Conservation (phyloP, 2,888 invertebrate species). For the Clitarchus hookeri region DNA sequence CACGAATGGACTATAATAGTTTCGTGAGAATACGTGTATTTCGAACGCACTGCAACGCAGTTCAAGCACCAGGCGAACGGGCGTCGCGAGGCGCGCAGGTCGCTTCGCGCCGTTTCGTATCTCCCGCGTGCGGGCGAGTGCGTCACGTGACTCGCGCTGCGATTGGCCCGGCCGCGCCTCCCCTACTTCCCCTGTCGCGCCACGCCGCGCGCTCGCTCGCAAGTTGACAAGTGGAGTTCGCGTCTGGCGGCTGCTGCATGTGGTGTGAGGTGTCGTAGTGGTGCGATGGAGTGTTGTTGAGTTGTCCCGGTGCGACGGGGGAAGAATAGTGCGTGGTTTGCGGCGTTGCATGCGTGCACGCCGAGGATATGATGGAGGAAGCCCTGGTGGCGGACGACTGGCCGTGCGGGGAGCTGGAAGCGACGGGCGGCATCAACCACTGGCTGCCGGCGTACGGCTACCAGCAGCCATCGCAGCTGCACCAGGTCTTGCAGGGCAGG, state of each 20-base stretch:
- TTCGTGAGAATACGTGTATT: too few relatives aligned
- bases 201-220: neutral
- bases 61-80: too few relatives aligned
- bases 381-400: conserved; percentile 65
- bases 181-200: neutral
- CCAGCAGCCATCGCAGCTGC: conserved; percentile 67
- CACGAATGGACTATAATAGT: too few relatives aligned
- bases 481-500: conserved; percentile 53
- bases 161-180: neutral
- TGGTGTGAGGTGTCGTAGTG: neutral
- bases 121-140: neutral
- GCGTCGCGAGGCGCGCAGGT: too few relatives aligned
- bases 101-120: neutral
- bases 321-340: neutral
- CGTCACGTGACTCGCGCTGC: neutral
- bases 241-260: neutral
- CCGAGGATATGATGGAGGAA: conserved; percentile 48
- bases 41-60: too few relatives aligned
- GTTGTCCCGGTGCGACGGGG: neutral
- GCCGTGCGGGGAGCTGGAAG: conserved; percentile 58
- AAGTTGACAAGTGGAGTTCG: too few relatives aligned
- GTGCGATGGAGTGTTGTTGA: neutral
- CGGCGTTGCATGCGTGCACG: neutral
- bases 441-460: conserved; percentile 82
- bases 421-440: conserved; percentile 57